Evolutionary conservation across 2,113 vertebrate genomes (phyloP).

Genomic region (Aspidoscelis tigris): DNA sequence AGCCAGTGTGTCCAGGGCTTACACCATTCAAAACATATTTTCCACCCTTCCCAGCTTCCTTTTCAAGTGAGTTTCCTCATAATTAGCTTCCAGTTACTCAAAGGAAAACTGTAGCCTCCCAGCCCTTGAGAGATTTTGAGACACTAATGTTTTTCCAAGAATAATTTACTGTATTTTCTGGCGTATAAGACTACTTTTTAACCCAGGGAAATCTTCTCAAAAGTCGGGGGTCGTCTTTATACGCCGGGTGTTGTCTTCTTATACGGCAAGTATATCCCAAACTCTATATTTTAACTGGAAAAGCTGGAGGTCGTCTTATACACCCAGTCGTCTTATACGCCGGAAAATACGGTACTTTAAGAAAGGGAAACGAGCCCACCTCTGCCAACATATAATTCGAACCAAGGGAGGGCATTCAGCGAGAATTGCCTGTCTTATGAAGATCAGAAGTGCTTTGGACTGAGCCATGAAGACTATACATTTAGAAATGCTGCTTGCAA

Average conservation of each 20-base stretch:
- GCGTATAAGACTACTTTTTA: too few relatives aligned
- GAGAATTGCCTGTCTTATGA: not conserved
- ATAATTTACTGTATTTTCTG: too few relatives aligned
- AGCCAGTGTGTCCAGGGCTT: not conserved
- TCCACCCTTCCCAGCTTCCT: not conserved
- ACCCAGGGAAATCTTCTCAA: too few relatives aligned
- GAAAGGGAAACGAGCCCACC: not conserved
- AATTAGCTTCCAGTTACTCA: not conserved
- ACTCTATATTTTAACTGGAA: too few relatives aligned
- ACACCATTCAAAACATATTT: not conserved
- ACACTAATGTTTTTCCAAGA: not conserved
- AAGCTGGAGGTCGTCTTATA: too few relatives aligned
- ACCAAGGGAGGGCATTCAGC: not conserved
- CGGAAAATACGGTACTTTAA: too few relatives aligned
- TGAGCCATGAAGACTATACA: not conserved
- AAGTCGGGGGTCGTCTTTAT: too few relatives aligned
- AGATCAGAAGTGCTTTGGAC: not conserved
- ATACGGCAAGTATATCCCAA: too few relatives aligned
- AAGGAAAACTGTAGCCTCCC: not conserved
- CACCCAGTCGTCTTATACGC: too few relatives aligned
- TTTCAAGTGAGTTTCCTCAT: constrained; percentile 19
- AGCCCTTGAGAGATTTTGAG: not conserved
- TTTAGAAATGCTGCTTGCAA: not conserved
- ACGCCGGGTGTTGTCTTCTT: too few relatives aligned
- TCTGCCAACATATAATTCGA: not conserved